Conservation (phyloP, 2,888 invertebrate species). For the Mellilla xanthometata region DNA sequence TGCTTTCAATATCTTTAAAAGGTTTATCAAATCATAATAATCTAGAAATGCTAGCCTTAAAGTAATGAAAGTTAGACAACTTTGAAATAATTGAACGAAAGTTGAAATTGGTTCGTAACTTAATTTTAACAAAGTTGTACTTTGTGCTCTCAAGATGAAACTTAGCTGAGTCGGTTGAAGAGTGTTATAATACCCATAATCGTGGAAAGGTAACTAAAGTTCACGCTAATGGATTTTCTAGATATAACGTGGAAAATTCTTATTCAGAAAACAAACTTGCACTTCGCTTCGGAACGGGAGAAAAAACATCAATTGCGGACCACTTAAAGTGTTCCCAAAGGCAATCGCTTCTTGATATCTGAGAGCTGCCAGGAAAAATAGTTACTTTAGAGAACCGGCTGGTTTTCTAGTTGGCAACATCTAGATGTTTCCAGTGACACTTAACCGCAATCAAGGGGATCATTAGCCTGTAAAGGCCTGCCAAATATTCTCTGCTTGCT, state of each 20-base stretch:
- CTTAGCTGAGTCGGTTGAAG: background rate
- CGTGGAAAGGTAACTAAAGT: constrained; percentile 7
- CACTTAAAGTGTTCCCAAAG: constrained; percentile 68
- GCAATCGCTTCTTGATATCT: constrained; percentile 75
- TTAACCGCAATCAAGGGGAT: constrained; percentile 81
- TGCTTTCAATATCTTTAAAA: background rate
- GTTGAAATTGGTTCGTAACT: background rate
- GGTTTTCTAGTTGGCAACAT: constrained; percentile 79
- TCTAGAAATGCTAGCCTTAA: background rate
- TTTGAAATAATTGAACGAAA: constrained; percentile 1
- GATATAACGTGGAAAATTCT: constrained; percentile 12
- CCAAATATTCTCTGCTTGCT: constrained; percentile 76
- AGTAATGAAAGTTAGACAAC: too few relatives aligned
- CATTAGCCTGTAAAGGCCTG: constrained; percentile 79
- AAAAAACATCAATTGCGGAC: constrained; percentile 53
- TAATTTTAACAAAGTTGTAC: background rate
- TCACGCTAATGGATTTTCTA: constrained; percentile 10
- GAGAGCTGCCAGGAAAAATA: constrained; percentile 74
- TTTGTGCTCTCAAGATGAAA: background rate
- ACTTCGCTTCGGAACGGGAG: constrained; percentile 9
- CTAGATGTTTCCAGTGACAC: constrained; percentile 77
- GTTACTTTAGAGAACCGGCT: constrained; percentile 72
- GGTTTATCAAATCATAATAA: too few relatives aligned
- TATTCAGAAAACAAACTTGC: constrained; percentile 15
- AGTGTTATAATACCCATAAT: constrained; percentile 3